Evolutionary conservation across 2,888 invertebrate genomes (phyloP).

Genomic region (Sesia apiformis): DNA sequence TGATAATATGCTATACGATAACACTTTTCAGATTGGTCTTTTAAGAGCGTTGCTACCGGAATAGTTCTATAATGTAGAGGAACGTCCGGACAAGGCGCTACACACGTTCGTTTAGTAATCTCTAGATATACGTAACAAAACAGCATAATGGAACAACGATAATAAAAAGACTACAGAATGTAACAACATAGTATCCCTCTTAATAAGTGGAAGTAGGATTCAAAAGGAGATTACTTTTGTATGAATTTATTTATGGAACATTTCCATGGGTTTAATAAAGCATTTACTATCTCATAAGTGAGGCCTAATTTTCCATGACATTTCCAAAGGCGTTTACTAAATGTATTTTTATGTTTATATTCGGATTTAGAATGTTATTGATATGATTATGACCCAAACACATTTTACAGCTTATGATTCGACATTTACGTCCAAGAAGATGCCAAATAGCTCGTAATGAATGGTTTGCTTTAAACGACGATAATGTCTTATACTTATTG

Average conservation of each 20-base stretch:
- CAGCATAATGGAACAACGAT: slow-evolving; percentile 59
- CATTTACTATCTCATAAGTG: slow-evolving; percentile 58
- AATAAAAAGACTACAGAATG: slow-evolving; percentile 43
- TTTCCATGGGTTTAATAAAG: slow-evolving; percentile 53
- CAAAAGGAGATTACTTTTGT: slow-evolving; percentile 28
- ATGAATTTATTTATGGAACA: slow-evolving; percentile 46
- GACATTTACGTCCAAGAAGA: slow-evolving; percentile 64
- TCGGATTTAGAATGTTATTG: too few species aligned
- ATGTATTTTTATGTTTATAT: background rate
- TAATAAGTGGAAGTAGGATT: background rate
- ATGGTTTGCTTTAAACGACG: slow-evolving; percentile 34
- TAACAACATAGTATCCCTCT: slow-evolving; percentile 4
- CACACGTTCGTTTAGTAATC: slow-evolving; percentile 20
- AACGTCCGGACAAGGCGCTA: slow-evolving; percentile 30
- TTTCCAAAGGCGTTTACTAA: slow-evolving; percentile 13
- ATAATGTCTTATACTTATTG: slow-evolving; percentile 24
- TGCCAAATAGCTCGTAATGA: slow-evolving; percentile 68
- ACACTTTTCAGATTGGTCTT: slow-evolving; percentile 69
- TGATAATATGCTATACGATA: too few species aligned
- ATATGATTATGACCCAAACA: too few species aligned
- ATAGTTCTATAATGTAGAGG: slow-evolving; percentile 51
- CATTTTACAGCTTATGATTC: slow-evolving; percentile 13
- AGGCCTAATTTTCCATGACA: slow-evolving; percentile 53
- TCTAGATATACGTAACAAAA: slow-evolving; percentile 30
- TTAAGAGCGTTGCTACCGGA: slow-evolving; percentile 68